These are phyloP conservation scores for Myotis brandtii DNA, from an alignment of 2,113 vertebrate genomes.

Conservation along the genomic window DNA sequence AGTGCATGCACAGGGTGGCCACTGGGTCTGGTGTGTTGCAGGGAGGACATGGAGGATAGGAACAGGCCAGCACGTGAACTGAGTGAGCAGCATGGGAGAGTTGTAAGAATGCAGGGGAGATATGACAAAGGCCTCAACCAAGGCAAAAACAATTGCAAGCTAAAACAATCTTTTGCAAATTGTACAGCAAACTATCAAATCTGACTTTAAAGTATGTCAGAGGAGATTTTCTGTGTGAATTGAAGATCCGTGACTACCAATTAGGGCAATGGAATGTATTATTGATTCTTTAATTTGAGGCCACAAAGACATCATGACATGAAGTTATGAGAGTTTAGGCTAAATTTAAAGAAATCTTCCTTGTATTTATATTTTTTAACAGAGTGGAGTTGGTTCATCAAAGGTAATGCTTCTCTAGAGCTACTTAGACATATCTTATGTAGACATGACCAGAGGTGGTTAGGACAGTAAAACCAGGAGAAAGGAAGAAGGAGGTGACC, in stretches of 20 bases:
- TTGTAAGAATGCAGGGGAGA: too few relatives aligned
- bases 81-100: background rate
- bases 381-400: background rate
- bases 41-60: too few relatives aligned
- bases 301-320: background rate
- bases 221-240: background rate
- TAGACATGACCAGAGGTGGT: background rate
- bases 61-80: background rate
- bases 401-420: background rate
- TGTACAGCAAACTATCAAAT: background rate
- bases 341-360: background rate
- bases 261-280: background rate
- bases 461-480: background rate
- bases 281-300: slow-evolving; percentile 37
- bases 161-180: background rate
- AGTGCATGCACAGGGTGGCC: accelerated
- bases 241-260: background rate
- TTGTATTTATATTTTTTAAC: background rate
- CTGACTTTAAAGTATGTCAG: background rate
- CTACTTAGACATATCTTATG: background rate
- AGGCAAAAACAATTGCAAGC: background rate
- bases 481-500: background rate
- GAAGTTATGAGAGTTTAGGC: background rate
- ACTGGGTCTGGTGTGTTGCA: background rate
- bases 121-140: background rate